Base-by-base conservation (phyloP, 2,797 vertebrate genomes). In the Siniperca scherzeri region DNA sequence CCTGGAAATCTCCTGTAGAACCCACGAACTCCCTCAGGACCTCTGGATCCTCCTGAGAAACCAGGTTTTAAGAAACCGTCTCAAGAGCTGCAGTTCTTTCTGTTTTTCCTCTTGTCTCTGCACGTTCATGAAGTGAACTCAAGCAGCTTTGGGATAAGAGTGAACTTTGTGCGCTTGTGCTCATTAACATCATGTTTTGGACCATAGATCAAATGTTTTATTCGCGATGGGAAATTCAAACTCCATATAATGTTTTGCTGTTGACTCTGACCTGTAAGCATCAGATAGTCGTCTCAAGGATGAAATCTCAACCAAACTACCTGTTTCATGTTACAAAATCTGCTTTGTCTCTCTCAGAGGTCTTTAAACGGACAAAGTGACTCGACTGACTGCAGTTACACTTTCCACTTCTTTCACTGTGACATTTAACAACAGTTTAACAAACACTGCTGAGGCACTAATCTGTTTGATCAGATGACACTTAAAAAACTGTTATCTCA, bases 351-450 rank as follows among this genome's bases (percentile, higher is more conserved):
- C n/a, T 46, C 36, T 64, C 56, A 16, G 44, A 78, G 9, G 52
- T 60, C 59, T 79, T 55, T 7, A 55, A 59, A 74, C 6, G 8
- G 76, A 62, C 67, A 68, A 61, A 59, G 6, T 53, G 59, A 25
- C 36, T 44, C 36, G 5, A 30, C 46, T 82, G 77, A 77, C 70
- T 67, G 69, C 73, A 77, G 76, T 53, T 72, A 70, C 19, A 70
- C 52, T 67, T 56, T 53, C 48, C 42, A 46, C 33, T 40, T 61
- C 21, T 55, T 13, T 38, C 55, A 36, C 16, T n/a, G 30, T 40
- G 59, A 55, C 46, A 40, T 55, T 61, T 19, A 48, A 71, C 60
- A 38, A 25, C n/a, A 30, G 30, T 30, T 30, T 30, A 30, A 30
- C 16, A 68, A 53, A 67, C 40, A 8, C 22, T 1, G 21, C 62